Conservation (phyloP, 2,888 invertebrate species). For the Melipona beecheii region DNA sequence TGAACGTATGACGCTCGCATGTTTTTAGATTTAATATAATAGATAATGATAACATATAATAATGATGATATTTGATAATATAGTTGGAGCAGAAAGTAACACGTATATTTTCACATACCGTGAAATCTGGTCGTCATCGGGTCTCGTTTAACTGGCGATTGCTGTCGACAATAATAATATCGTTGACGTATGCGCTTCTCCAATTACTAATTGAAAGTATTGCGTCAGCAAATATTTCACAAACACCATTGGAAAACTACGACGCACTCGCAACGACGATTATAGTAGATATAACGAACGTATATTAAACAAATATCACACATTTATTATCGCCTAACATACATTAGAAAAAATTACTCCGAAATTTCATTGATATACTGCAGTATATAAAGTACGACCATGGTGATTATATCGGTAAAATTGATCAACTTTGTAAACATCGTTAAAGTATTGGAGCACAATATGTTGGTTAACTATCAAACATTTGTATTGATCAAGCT, state of each 20-base stretch:
- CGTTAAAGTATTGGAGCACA: too few relatives aligned
- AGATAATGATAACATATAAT: too few relatives aligned
- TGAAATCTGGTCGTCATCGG: neutral
- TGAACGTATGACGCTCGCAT: neutral
- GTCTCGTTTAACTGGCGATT: slow-evolving; percentile 9
- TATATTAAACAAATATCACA: too few relatives aligned
- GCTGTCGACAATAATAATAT: slow-evolving; percentile 3
- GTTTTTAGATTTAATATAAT: neutral
- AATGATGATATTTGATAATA: too few relatives aligned
- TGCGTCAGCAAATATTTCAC: neutral
- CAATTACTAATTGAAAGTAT: neutral
- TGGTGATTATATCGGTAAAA: too few relatives aligned
- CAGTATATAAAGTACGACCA: too few relatives aligned
- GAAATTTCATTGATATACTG: neutral
- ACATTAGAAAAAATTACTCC: too few relatives aligned
- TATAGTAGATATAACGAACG: neutral
- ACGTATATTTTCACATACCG: neutral
- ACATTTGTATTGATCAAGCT: too few relatives aligned
- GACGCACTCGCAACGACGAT: neutral
- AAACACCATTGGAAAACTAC: neutral
- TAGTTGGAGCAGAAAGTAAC: slow-evolving; percentile 16
- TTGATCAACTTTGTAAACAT: too few relatives aligned
- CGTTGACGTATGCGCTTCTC: neutral
- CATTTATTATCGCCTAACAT: too few relatives aligned
- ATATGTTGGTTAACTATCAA: too few relatives aligned